Conservation (phyloP, 2,113 vertebrate species). For the Gadus chalcogrammus region DNA sequence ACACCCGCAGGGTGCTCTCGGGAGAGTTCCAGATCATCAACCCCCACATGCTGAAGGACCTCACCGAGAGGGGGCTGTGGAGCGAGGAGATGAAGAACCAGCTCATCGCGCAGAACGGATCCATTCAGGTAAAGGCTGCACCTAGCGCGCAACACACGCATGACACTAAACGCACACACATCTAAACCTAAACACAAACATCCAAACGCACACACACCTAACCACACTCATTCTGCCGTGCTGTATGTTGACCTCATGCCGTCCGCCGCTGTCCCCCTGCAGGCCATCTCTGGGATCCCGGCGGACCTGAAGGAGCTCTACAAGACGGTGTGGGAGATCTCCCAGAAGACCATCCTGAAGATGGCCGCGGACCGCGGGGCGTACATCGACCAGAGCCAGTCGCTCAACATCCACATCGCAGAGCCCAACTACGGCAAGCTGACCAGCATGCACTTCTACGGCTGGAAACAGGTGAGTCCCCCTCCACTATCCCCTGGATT, state of each 20-base stretch:
- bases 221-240: no score
- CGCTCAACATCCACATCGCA: conserved; percentile 95
- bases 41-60: conserved; percentile 93
- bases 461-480: conserved; percentile 89
- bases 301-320: conserved; percentile 91
- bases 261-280: conserved; percentile 4
- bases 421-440: conserved; percentile 98
- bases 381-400: conserved; percentile 98
- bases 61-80: conserved; percentile 92
- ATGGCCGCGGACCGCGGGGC: conserved; percentile 96
- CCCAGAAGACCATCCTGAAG: conserved; percentile 89
- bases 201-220: no score
- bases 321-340: conserved; percentile 98
- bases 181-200: no score
- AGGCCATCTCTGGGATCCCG: conserved; percentile 81
- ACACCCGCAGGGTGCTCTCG: conserved; percentile 92
- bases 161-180: no score
- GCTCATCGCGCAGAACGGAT: conserved; percentile 90
- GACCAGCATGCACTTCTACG: conserved; percentile 98
- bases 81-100: conserved; percentile 97
- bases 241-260: neutral
- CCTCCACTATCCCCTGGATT: neutral
- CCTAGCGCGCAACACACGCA: neutral
- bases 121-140: conserved; percentile 86
- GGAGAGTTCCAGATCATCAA: conserved; percentile 99